Base-by-base conservation (phyloP, 2,888 invertebrate species). In the Lepidocyrtoides sp. region DNA sequence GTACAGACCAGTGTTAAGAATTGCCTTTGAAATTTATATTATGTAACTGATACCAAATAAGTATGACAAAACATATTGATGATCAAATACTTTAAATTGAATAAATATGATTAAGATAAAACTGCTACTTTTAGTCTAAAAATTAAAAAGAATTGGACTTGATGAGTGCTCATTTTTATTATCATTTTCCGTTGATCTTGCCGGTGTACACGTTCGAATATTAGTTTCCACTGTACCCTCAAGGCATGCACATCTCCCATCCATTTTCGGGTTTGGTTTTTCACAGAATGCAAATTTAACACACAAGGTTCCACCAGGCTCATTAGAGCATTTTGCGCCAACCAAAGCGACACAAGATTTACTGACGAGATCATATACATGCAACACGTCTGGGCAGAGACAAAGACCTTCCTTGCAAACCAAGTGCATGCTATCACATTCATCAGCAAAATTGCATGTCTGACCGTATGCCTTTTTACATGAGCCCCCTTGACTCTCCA, bases 361-460 rank as follows among this genome's bases (percentile, higher is more conserved):
- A 29, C 66, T 91, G 12, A 81, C 36, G 17, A 83, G 36, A 44
- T 91, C 87, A 36, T 66, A 91, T 20, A 72, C 82, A 63, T 88
- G 87, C 20, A 91, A 51, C 3, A 60, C 29, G 23, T 91, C 77
- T 0, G 63, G 32, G 60, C 91, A 91, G 4, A 29, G 14, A 14
- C 91, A 91, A 8, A n/a, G 4, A 0, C 91, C 91, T 66, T 91
- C 91, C 51, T 63, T 82, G 29, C 91, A 91, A 75, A 91, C 87
- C 20, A 91, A 83, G 29, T 87, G 48, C 2, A 87, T 20, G 29
- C 17, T 41, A 54, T 91, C 87, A 63, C 91, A 91, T 17, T 91
- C 83, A 29, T 83, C 77, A 12, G 5, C 48, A 14, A 17, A 83
- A n/a, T 41, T 51, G 32, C 91, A 91, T 23, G n/a, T 48, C 36